phyloP scores from a whole-genome alignment of 2,888 invertebrate genomes.

The Diaprepes abbreviatus region DNA sequence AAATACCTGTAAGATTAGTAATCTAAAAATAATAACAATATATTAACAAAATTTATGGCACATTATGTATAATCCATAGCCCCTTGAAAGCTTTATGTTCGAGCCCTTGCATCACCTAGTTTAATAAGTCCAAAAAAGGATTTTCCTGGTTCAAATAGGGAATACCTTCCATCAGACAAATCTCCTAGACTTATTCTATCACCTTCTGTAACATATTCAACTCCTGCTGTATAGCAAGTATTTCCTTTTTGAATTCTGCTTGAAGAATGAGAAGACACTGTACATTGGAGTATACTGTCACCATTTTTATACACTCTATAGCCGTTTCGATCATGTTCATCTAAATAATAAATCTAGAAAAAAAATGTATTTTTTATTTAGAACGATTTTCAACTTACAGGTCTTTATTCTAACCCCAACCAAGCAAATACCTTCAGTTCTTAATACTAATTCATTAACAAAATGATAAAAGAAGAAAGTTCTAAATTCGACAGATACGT shows the following conservation, averaged over 20 bases:
- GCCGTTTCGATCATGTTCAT: constrained; percentile 82
- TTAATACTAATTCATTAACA: too few species aligned
- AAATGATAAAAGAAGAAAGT: too few species aligned
- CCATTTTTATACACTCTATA: constrained; percentile 79
- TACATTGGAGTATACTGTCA: constrained; percentile 78
- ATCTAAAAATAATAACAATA: background rate
- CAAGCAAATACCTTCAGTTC: too few species aligned
- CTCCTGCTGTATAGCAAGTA: constrained; percentile 81
- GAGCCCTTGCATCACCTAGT: constrained; percentile 71
- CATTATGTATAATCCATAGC: background rate
- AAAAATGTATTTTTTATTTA: too few species aligned
- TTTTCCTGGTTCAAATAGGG: constrained; percentile 80
- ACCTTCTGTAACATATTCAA: constrained; percentile 74
- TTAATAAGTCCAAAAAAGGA: constrained; percentile 88
- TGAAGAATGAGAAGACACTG: constrained; percentile 74
- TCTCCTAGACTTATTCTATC: constrained; percentile 80
- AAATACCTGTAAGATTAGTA: background rate
- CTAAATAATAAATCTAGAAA: constrained; percentile 82
- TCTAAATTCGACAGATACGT: too few species aligned
- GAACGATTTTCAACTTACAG: too few species aligned
- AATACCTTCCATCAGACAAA: constrained; percentile 76
- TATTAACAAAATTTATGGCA: constrained; percentile 8
- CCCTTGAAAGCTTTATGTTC: background rate
- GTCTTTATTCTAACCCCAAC: too few species aligned
- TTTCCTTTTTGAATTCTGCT: constrained; percentile 74